phyloP scores from a whole-genome alignment of 2,797 vertebrate species.

The Rachycentron canadum region DNA sequence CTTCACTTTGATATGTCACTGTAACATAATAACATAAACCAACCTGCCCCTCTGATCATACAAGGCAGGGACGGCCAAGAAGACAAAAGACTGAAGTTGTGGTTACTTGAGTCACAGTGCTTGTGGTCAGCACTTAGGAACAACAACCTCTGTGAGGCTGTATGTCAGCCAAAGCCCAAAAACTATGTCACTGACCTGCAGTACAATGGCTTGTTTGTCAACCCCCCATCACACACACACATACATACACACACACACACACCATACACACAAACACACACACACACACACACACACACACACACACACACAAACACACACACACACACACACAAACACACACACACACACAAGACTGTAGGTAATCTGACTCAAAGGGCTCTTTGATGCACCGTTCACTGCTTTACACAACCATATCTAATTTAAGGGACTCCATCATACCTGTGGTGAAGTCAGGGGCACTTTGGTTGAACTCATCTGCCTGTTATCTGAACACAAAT shows the following conservation, averaged over 20 bases:
- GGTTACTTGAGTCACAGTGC: background rate
- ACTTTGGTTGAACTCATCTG: background rate
- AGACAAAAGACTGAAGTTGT: conserved; percentile 4
- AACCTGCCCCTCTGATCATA: background rate
- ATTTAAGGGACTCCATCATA: background rate
- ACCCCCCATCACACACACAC: too few species aligned
- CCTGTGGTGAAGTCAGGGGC: background rate
- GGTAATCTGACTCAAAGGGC: conserved; percentile 4
- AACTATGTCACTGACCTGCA: conserved; percentile 54
- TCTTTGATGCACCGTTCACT: background rate
- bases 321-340: too few species aligned
- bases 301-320: too few species aligned
- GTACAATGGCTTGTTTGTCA: conserved; percentile 57
- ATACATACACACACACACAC: too few species aligned
- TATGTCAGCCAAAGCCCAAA: conserved; percentile 32
- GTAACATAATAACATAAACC: conserved; percentile 1
- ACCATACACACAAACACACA: too few species aligned
- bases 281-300: too few species aligned
- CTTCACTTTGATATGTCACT: background rate
- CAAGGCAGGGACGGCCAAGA: background rate
- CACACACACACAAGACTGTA: conserved; percentile 8
- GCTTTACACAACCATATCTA: background rate
- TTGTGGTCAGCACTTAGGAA: conserved; percentile 10
- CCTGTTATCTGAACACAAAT: conserved; percentile 5
- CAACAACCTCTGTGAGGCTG: conserved; percentile 11